phyloP scores from a whole-genome alignment of 2,113 vertebrate species.

The Tragelaphus strepsiceros region DNA sequence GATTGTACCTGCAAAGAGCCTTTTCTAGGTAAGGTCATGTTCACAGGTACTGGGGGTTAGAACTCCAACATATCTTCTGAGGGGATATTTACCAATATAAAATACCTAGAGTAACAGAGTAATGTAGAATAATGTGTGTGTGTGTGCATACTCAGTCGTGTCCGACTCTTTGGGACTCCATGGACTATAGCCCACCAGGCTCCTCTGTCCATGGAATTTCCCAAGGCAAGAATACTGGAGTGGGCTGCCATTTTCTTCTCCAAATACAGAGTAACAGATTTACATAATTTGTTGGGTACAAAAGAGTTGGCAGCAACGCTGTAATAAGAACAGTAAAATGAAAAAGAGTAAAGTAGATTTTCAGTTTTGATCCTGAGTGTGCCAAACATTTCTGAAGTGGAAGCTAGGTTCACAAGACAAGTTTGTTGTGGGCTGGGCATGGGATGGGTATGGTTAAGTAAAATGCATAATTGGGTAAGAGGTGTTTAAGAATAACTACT shows the following conservation, averaged over 20 bases:
- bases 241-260: not conserved
- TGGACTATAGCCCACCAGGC: not conserved
- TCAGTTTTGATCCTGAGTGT: not conserved
- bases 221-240: not conserved
- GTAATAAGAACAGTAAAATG: not conserved
- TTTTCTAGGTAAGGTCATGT: constrained; percentile 7
- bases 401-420: not conserved
- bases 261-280: not conserved
- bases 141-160: not conserved
- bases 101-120: not conserved
- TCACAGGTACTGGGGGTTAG: not conserved
- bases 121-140: not conserved
- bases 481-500: not conserved
- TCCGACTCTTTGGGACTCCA: not conserved
- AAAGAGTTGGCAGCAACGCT: not conserved
- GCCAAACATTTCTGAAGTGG: not conserved
- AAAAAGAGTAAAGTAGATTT: not conserved
- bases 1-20: not conserved
- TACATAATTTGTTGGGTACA: not conserved
- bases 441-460: not conserved
- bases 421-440: not conserved
- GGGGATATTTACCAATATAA: not conserved
- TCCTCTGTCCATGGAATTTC: not conserved
- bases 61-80: not conserved
- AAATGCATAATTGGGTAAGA: not conserved